Base-by-base conservation (phyloP, 2,888 invertebrate genomes). In the Campoletis raptor region DNA sequence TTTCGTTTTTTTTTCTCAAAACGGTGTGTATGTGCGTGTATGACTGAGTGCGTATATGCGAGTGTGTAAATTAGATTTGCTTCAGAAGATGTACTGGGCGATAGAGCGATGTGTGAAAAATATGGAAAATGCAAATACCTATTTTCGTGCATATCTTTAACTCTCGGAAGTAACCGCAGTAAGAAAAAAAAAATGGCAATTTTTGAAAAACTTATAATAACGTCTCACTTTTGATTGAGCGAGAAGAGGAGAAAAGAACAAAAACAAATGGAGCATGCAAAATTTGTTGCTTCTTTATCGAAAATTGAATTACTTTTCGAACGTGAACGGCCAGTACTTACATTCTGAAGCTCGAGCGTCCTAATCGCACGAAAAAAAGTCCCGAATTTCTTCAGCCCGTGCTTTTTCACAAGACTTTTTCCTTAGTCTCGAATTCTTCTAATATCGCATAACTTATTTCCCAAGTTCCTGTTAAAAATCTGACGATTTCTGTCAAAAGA, bases 1-100 rank as follows among this genome's bases (percentile, higher is more conserved):
- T 24, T 36, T 40, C 64, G 18, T 67, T 45, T 37, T 67, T 18
- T 12, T 73, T 64, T 40, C 30, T 36, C 37, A 67, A 73, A n/a
- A 37, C 48, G 40, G 45, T 61, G 67, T 79, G 85, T 69, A 61
- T 61, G 61, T 61, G n/a, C n/a, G 82, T 45, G 76, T 40, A 45
- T 36, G 72, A 30, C 15, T 37, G 70, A 24, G 48, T 64, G 37
- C 21, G 48, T 24, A 45, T 6, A 57, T 10, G 37, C 66, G 67
- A 54, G 12, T 52, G 18, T 74, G n/a, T 40, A 8, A 40, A 36
- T 36, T 54, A 66, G 18, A 36, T 81, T 72, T 37, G 67, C 21
- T 67, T 74, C 40, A 15, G 15, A 74, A 40, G 40, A 40, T 9
- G 21, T 15, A 21, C 37, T 21, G 24, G 24, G 5, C 67, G 69